Evolutionary conservation across 2,797 vertebrate species (phyloP).

Genomic region (Typhlichthys eigenmanni): DNA sequence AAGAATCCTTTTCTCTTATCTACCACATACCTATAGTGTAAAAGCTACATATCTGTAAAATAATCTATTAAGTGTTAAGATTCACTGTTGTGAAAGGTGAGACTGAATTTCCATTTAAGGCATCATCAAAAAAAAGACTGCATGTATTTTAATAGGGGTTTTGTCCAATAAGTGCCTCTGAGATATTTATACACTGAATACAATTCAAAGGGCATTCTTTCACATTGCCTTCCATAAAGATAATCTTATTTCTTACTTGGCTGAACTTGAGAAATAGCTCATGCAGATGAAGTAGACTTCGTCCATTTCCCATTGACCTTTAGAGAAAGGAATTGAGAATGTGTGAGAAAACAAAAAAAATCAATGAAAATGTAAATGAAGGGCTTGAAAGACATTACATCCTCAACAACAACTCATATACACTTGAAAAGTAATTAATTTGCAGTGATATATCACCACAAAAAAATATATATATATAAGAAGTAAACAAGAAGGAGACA

Average conservation of each 20-base stretch:
- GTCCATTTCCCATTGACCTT: slow-evolving; percentile 75
- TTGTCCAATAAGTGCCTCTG: slow-evolving; percentile 58
- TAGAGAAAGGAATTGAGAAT: slow-evolving; percentile 58
- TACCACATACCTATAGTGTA: slow-evolving; percentile 62
- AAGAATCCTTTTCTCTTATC: slow-evolving; percentile 59
- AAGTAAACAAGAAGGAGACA: slow-evolving; percentile 41
- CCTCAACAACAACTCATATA: slow-evolving; percentile 43
- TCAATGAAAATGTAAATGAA: slow-evolving; percentile 78
- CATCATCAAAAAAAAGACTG: slow-evolving; percentile 45
- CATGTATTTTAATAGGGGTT: slow-evolving; percentile 67
- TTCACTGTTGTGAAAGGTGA: slow-evolving; percentile 68
- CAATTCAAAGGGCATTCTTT: slow-evolving; percentile 71
- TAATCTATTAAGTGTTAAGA: slow-evolving; percentile 73
- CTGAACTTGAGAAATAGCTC: slow-evolving; percentile 74
- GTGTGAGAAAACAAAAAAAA: slow-evolving; percentile 72
- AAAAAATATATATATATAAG: too few species aligned
- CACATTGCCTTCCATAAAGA: slow-evolving; percentile 66
- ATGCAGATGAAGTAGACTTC: slow-evolving; percentile 73
- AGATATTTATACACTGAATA: slow-evolving; percentile 70
- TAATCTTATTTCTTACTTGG: slow-evolving; percentile 78
- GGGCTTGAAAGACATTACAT: slow-evolving; percentile 49
- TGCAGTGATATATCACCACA: slow-evolving; percentile 60
- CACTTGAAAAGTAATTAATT: slow-evolving; percentile 43
- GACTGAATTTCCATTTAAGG: slow-evolving; percentile 70
- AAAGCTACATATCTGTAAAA: slow-evolving; percentile 71